These are phyloP conservation scores for Actinemys pallida DNA, from an alignment of 2,113 vertebrate species.

Conservation along the genomic window DNA sequence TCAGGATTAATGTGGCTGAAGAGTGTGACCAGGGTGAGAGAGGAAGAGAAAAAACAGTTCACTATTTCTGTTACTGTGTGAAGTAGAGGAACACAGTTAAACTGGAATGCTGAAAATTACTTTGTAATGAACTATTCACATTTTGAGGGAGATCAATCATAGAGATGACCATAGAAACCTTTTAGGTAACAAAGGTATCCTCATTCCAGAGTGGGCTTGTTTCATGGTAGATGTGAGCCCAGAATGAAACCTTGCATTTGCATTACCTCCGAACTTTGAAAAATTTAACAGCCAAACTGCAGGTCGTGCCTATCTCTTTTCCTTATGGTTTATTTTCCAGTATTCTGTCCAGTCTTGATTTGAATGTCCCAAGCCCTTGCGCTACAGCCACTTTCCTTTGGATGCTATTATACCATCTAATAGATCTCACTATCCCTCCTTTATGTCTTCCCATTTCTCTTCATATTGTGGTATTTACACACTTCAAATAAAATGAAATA, in stretches of 20 bases:
- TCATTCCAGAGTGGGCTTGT: not conserved
- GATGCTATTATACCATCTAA: not conserved
- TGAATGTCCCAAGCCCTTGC: not conserved
- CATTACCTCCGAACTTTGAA: not conserved
- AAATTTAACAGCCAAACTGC: not conserved
- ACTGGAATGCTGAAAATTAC: not conserved
- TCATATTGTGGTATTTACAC: not conserved
- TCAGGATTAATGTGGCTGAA: constrained; percentile 34
- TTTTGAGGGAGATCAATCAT: not conserved
- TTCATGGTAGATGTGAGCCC: not conserved
- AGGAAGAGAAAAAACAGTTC: constrained; percentile 32
- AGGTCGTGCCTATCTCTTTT: not conserved
- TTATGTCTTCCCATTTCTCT: not conserved
- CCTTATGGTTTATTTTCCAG: not conserved
- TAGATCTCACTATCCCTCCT: not conserved
- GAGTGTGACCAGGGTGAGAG: not conserved
- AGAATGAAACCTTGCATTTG: not conserved
- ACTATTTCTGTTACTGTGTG: constrained; percentile 2
- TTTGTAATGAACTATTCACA: constrained; percentile 5
- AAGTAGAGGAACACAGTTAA: not conserved
- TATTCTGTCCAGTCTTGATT: not conserved
- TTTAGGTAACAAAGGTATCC: not conserved
- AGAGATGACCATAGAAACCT: not conserved
- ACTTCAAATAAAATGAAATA: not conserved
- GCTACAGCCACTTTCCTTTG: not conserved